Base-by-base conservation (phyloP, 2,113 vertebrate species). In the Rhynchomys soricoides region DNA sequence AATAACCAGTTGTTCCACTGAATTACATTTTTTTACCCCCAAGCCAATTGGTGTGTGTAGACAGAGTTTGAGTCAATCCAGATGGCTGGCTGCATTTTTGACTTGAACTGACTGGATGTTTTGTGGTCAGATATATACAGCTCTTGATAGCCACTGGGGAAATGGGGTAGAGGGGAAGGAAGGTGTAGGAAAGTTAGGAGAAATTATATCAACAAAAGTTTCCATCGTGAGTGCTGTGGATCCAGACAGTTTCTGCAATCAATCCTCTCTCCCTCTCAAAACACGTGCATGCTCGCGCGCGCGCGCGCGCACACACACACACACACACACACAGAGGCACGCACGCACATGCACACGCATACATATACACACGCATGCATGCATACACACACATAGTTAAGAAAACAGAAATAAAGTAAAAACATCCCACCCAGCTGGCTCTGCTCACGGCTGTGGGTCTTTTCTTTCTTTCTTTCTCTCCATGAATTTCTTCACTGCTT, bases 11-110 rank as follows among this genome's bases (percentile, higher is more conserved):
- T 98, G 97, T 98, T 98, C 96, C 97, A 96, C 95, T 97, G 97
- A 98, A 98, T 98, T 98, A 97, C 97, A 98, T 98, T 98, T 98
- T 98, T 98, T 97, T 97, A 96, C 96, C 97, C 97, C 96, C 97
- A 97, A 98, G 97, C 97, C 97, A 98, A 97, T 97, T 97, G 97
- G 97, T 98, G 97, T 98, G 97, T 98, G 97, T 98, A 98, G 97
- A 97, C 97, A 98, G 97, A 97, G 95, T 96, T 98, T 97, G 97
- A 98, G 97, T 98, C 97, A 98, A 97, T 98, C 97, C 97, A 98
- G 97, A 98, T 98, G 97, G 97, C 97, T 97, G 97, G 97, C 97
- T 98, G 97, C 97, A 96, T 97, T 98, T 98, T 96, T 96, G 92
- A 98, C 96, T 98, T 97, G 96, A 97, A 96, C 96, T 97, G 97